Base-by-base conservation (phyloP, 2,797 vertebrate species). In the Protosalanx chinensis region DNA sequence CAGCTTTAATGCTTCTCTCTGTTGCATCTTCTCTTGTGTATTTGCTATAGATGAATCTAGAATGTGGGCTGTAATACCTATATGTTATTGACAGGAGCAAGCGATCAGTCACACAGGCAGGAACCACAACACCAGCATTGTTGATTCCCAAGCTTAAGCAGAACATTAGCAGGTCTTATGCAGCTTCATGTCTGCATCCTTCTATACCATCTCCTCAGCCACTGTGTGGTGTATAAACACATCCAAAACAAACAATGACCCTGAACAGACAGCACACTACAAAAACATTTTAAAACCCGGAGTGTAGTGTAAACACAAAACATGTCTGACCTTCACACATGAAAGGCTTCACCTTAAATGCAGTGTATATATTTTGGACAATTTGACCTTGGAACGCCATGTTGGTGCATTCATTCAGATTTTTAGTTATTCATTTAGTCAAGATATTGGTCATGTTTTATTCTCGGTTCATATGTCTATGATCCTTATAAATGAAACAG, bases 181-280 rank as follows among this genome's bases (percentile, higher is more conserved):
- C 67, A 1, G 62, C 67, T 70, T 79, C 67, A 57, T 73, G 81
- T 81, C 76, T 70, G 79, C 73, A 64, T 77, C 74, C 70, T 67
- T 70, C 72, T 80, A 84, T 80, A 84, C 84, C 86, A 79, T 81
- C 84, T 79, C 79, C 83, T 75, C 82, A 85, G 86, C 85, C 85
- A 85, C 81, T 88, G 88, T 91, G 84, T 93, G 80, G 81, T 88
- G 90, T 93, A 88, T 91, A 91, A 92, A 92, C 89, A 91, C 32
- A 61, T 85, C 83, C 76, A 91, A 91, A 91, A 92, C 89, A 91
- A 91, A 89, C 90, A 89, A 75, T 85, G 85, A 87, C 86, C 85
- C 82, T 58, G 80, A 81, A 81, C 87, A 84, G 82, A 85, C 83
- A 75, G 76, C 67, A 69, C 80, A 72, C 77, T 71, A 76, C 88